Percentiles rank a stretch among this genome's conserved stretches.
Conservation (phyloP, 2,888 invertebrate genomes). For the Prionchulus punctatus region DNA sequence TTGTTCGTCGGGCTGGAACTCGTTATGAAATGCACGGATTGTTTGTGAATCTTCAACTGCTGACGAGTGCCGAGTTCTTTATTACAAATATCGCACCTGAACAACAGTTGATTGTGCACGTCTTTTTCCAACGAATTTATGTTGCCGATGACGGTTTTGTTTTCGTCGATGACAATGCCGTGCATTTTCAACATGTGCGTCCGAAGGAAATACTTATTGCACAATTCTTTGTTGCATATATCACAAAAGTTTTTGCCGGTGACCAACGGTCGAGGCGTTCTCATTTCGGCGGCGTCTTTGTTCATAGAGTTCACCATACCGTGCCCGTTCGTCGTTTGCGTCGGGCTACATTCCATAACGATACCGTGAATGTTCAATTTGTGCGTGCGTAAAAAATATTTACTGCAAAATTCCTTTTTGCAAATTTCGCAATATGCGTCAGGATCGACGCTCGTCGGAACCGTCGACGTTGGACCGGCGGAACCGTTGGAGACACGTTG, state of each 20-base stretch:
- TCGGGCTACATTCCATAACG: slow-evolving; percentile 9
- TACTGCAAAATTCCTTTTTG: slow-evolving; percentile 38
- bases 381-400: slow-evolving; percentile 38
- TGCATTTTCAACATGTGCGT: slow-evolving; percentile 98
- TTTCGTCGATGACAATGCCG: slow-evolving; percentile 36
- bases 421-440: slow-evolving; percentile 38
- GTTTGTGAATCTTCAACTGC: slow-evolving; percentile 88
- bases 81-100: slow-evolving; percentile 90
- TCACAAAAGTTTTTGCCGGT: slow-evolving; percentile 32
- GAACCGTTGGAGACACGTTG: too few species aligned
- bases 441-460: slow-evolving; percentile 16
- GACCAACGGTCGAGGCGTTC: slow-evolving; percentile 11
- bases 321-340: not conserved
- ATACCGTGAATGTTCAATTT: slow-evolving; percentile 37
- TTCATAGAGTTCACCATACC: not conserved
- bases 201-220: slow-evolving; percentile 99
- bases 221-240: slow-evolving; percentile 45
- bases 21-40: slow-evolving; percentile 81
- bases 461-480: too few species aligned
- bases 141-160: slow-evolving; percentile 31
- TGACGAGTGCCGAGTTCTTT: slow-evolving; percentile 96
- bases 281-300: not conserved
- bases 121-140: slow-evolving; percentile 24
- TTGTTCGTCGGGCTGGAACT: too few species aligned
- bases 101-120: slow-evolving; percentile 1